These are phyloP conservation scores for Rhabditophanes sp. DNA, from an alignment of 2,888 invertebrate species.

Conservation along the genomic window DNA sequence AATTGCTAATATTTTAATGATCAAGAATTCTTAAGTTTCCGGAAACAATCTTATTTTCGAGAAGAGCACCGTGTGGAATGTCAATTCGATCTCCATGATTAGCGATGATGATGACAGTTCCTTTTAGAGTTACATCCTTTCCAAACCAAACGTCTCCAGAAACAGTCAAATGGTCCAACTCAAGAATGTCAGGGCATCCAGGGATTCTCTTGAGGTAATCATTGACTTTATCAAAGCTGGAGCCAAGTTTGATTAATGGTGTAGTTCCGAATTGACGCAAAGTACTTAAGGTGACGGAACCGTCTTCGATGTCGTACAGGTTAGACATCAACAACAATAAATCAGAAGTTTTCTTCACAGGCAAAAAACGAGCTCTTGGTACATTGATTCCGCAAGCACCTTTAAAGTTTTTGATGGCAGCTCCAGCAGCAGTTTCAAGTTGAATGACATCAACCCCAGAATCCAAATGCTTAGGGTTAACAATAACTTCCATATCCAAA, in stretches of 20 bases:
- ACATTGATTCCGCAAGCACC: slow-evolving; percentile 80
- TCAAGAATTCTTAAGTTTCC: slow-evolving; percentile 93
- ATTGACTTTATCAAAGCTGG: slow-evolving; percentile 85
- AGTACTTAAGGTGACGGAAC: slow-evolving; percentile 80
- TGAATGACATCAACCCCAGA: slow-evolving; percentile 88
- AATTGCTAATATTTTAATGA: no score
- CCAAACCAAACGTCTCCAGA: slow-evolving; percentile 98
- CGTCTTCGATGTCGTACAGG: slow-evolving; percentile 73
- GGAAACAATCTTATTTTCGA: slow-evolving; percentile 98
- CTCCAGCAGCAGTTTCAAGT: slow-evolving; percentile 92
- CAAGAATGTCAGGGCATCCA: slow-evolving; percentile 85
- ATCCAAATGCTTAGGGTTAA: slow-evolving; percentile 81
- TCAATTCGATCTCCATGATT: slow-evolving; percentile 98
- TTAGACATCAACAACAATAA: slow-evolving; percentile 92
- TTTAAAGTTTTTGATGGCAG: slow-evolving; percentile 95
- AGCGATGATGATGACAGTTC: slow-evolving; percentile 96
- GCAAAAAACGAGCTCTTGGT: slow-evolving; percentile 84
- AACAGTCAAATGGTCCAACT: slow-evolving; percentile 92
- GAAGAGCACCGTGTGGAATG: slow-evolving; percentile 80
- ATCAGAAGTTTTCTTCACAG: slow-evolving; percentile 97
- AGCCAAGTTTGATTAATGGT: slow-evolving; percentile 86
- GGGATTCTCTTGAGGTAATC: slow-evolving; percentile 81
- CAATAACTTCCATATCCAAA: slow-evolving; percentile 80
- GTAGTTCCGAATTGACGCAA: slow-evolving; percentile 89
- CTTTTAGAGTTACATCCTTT: slow-evolving; percentile 76